Base-by-base conservation (phyloP, 2,113 vertebrate species). In the Scytalopus superciliaris region DNA sequence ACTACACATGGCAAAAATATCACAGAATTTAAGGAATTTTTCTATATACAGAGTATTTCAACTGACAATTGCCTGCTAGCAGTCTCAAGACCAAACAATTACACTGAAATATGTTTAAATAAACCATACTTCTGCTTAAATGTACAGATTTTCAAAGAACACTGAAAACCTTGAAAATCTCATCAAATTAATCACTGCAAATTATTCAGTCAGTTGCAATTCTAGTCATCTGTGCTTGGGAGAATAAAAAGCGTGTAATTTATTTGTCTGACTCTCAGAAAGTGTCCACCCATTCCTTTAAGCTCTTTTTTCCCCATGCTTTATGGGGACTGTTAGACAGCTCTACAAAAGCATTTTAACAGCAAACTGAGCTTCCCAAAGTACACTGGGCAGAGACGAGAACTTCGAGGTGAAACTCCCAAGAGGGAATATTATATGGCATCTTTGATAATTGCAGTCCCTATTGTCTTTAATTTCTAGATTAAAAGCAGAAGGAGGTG, bases 201-300 rank as follows among this genome's bases (percentile, higher is more conserved):
- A 93, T 93, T 95, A 91, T 69, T 91, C 87, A 85, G 87, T 57
- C 70, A 76, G 81, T 80, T 76, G 79, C 59, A 84, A 78, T 77
- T 77, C 72, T 4, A 84, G 93, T 93, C n/a, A 79, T 96, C 78
- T 53, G 40, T 83, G 81, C 57, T 91, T 57, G 3, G 1, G 31
- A 94, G 84, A 87, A 84, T 76, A 79, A 91, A 80, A 91, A 89
- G 37, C 78, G 79, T 93, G 72, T 52, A 74, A 81, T 93, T 87
- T 95, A 76, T 96, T 95, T 90, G 87, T 88, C 82, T 77, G 75
- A 70, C n/a, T 87, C 81, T 80, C 75, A 50, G 75, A 22, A 94
- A 93, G 50, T 80, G 73, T 96, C 94, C 90, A 91, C 82, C 90
- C 72, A 77, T 91, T 95, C 63, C 85, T 95, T 91, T 87, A 90